Base-by-base conservation (phyloP, 2,113 vertebrate species). In the Colius striatus region DNA sequence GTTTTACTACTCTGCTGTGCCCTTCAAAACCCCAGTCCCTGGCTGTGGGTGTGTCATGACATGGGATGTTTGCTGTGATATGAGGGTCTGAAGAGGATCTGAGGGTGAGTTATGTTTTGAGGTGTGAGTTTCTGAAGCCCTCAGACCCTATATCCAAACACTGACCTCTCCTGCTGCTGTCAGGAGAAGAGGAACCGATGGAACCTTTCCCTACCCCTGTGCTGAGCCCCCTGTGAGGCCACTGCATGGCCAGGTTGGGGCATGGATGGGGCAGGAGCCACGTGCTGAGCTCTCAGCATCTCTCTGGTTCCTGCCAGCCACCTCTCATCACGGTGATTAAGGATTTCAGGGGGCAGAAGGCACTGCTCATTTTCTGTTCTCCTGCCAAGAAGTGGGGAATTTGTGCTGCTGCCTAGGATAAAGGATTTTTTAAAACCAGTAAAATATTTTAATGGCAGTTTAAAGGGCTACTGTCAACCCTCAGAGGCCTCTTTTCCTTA, bases 361-460 rank as follows among this genome's bases (percentile, higher is more conserved):
- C 71, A 65, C 84, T 0, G 5, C 75, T 90, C 78, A 1, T 94
- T 93, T 96, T 92, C 94, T 85, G 74, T 90, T 84, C 88, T 55
- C 38, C 79, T 96, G 96, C 97, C 96, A 96, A 96, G 94, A 94
- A 95, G 53, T 13, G 53, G 54, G 74, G 80, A 89, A 95, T 91
- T 90, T 83, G 88, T 34, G 38, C 95, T 94, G 87, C 93, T 92
- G 88, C 92, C 82, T 87, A 92, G 95, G 95, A 96, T 95, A 95
- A 97, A 96, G 71, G 95, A 72, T 88, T 78, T 93, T 95, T 85
- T 84, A 90, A 77, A 90, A 93, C 88, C 87, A 92, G 61, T 96
- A 95, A 96, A 97, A 86, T 97, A 92, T 91, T 95, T 93, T 97
- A 96, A 96, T 95, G 90, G 58, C 63, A 80, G 72, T 96, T 96